phyloP scores from a whole-genome alignment of 2,888 invertebrate species.

The Dicroscelio sp. region DNA sequence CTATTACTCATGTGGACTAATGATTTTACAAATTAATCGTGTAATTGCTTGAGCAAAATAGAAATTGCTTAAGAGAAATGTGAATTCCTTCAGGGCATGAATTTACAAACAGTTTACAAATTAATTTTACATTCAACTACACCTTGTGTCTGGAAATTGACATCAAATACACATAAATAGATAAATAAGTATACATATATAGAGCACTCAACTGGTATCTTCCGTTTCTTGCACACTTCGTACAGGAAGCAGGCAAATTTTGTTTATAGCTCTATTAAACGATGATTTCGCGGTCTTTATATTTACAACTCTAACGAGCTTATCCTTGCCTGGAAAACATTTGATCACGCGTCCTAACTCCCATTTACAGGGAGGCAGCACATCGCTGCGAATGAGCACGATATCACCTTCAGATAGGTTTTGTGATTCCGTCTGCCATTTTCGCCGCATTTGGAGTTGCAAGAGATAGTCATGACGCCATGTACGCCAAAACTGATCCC shows the following conservation, averaged over 20 bases:
- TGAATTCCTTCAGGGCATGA: too few relatives aligned
- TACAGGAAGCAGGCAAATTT: conserved; percentile 37
- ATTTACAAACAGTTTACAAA: too few relatives aligned
- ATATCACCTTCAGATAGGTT: conserved; percentile 28
- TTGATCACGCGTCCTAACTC: conserved; percentile 31
- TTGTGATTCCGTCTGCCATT: conserved; percentile 3
- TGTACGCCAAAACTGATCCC: conserved; percentile 5
- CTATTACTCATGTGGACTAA: too few relatives aligned
- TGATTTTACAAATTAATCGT: too few relatives aligned
- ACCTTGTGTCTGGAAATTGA: too few relatives aligned
- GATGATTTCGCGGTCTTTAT: conserved; percentile 41
- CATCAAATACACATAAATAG: too few relatives aligned
- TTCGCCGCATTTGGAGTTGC: conserved; percentile 17
- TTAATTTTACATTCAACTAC: too few relatives aligned
- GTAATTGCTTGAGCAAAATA: too few relatives aligned
- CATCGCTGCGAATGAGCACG: conserved; percentile 43
- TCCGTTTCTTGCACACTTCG: too few relatives aligned
- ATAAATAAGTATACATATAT: too few relatives aligned
- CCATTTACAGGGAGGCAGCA: conserved; percentile 47
- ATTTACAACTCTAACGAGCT: conserved; percentile 9
- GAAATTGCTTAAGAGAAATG: too few relatives aligned
- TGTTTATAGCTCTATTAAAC: conserved; percentile 1
- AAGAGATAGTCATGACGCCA: conserved; percentile 33
- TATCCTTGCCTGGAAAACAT: conserved; percentile 38
- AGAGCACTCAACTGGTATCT: too few relatives aligned